Base-by-base conservation (phyloP, 1,140 invertebrate species). In the Aphelenchoides besseyi region DNA sequence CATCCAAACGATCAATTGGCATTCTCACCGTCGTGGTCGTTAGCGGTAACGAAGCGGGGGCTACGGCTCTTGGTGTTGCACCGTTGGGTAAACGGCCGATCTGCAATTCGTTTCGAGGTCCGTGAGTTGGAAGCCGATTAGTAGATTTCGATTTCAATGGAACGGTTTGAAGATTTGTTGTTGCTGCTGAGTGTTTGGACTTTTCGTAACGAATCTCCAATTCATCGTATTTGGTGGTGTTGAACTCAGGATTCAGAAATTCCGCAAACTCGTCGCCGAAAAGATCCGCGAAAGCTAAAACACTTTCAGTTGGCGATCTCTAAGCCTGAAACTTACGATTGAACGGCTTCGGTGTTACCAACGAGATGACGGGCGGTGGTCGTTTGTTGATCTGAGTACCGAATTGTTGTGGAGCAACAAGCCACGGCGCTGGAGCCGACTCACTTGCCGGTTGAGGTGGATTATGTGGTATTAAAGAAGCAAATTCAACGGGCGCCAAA, bases 201-300 rank as follows among this genome's bases (percentile, higher is more conserved):
- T 66, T 12, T 1, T 66, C 63, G 30, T 66, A 16, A 18, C 16
- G 63, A 1, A 36, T 37, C 63, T 66, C 63, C 36, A 36, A 12
- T 53, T 66, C 36, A 16, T 66, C 63, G 63, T 66, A 66, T 30
- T 37, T 66, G 2, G 26, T 36, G 18, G 63, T 36, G 8, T 66
- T 66, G 3, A 66, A 66, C 12, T 26, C 36, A 12, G 63, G 63
- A 29, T 66, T 33, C 12, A 66, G 36, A 8, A 66, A 86, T 61
- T 86, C 85, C 33, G 86, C 71, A 68, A 87, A 86, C 69, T 86
- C 85, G 8, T 86, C 78, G 67, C 82, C 85, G 72, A 86, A 86
- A 85, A 86, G 83, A 12, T 68, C 73, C 0, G 85, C 84, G 63
- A 86, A 80, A 71, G 85, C 80, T 69, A 81, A 77, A 16, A 86